Evolutionary conservation across 2,797 vertebrate species (phyloP).

Genomic region (Dromococcyx pavoninus): DNA sequence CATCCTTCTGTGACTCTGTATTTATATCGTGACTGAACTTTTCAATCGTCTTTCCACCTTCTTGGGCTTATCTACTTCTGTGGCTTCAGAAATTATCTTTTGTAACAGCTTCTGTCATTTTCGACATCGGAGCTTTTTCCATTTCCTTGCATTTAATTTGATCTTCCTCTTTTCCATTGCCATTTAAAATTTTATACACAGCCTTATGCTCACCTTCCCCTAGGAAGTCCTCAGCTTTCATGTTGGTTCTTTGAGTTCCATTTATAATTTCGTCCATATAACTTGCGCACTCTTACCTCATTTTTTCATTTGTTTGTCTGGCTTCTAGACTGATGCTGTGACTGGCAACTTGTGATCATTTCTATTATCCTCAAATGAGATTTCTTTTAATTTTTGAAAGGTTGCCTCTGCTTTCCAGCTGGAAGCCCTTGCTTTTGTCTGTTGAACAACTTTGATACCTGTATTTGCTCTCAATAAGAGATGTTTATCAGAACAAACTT

Average conservation of each 20-base stretch:
- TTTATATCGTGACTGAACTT: not conserved
- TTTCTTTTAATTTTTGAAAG: not conserved
- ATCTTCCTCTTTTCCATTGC: not conserved
- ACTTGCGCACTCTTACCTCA: not conserved
- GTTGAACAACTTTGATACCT: not conserved
- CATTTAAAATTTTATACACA: not conserved
- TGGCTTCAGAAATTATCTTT: not conserved
- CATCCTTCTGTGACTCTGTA: not conserved
- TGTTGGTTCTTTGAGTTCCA: not conserved
- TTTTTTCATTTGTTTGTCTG: not conserved
- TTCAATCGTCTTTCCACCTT: not conserved
- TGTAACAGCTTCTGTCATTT: conserved; percentile 7
- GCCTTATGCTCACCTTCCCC: not conserved
- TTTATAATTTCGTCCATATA: not conserved
- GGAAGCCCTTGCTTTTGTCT: not conserved
- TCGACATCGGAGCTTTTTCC: not conserved
- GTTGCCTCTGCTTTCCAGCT: not conserved
- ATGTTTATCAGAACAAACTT: not conserved
- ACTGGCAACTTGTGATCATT: not conserved
- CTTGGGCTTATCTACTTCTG: not conserved
- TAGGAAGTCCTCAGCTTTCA: not conserved
- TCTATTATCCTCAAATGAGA: not conserved
- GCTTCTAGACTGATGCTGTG: not conserved
- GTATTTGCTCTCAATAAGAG: not conserved
- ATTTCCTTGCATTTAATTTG: not conserved